Percentiles rank a stretch among this genome's conserved stretches.
Conservation (phyloP, 64 coral and sea anemone species). For the Montipora sp. region DNA sequence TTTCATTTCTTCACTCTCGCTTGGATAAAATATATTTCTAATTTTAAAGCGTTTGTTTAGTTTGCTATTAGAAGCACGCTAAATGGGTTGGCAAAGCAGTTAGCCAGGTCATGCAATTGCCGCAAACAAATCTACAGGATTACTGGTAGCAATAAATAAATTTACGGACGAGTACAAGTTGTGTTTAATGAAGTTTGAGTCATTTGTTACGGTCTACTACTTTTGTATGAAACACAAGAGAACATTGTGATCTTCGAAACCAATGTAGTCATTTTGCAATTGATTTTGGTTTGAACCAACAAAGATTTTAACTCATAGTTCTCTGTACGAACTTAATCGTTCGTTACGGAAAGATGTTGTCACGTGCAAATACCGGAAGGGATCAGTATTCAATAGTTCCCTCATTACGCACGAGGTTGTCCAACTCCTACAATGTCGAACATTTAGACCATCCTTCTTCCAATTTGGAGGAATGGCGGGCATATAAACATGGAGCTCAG, state of each 20-base stretch:
- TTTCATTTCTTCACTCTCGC: not conserved
- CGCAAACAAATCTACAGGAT: not conserved
- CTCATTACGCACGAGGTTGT: not conserved
- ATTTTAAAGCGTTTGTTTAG: not conserved
- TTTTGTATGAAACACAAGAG: no score
- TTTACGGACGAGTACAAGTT: not conserved
- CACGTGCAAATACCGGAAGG: not conserved
- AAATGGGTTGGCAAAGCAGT: not conserved
- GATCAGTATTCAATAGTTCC: not conserved
- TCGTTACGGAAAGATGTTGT: not conserved
- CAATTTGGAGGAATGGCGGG: no score
- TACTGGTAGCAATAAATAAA: not conserved
- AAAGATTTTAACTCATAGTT: not conserved
- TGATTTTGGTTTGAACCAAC: not conserved
- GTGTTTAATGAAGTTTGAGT: not conserved
- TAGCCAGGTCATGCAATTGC: not conserved
- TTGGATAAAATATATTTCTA: not conserved
- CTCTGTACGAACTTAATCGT: no score
- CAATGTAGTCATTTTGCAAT: not conserved
- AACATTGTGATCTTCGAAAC: not conserved
- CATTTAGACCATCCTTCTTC: not conserved
- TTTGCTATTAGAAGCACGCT: not conserved
- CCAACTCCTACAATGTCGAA: not conserved
- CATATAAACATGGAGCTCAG: no score
- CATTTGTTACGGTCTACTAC: not conserved